Percentiles rank a stretch among this genome's conserved stretches.
Conservation (phyloP, 2,888 invertebrate genomes). For the Melieria omissa region DNA sequence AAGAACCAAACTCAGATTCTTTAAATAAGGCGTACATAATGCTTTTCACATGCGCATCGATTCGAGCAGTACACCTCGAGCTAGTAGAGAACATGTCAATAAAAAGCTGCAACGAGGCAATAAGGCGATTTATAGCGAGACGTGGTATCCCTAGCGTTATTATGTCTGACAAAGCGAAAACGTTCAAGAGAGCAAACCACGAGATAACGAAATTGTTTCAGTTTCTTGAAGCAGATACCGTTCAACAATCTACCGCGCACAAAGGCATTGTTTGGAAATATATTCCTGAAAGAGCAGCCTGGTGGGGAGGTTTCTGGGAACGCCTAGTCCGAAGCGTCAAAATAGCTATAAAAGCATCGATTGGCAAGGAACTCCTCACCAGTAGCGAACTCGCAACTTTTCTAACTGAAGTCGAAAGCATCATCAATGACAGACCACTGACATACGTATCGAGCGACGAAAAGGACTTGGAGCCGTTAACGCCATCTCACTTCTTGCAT, state of each 20-base stretch:
- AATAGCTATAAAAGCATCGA: conserved; percentile 36
- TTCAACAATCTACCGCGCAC: conserved; percentile 32
- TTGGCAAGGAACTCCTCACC: conserved; percentile 35
- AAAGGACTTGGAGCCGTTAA: conserved; percentile 34
- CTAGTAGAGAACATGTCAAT: too few species aligned
- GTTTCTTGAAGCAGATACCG: conserved; percentile 21
- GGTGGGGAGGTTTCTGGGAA: too few species aligned
- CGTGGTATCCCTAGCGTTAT: too few species aligned
- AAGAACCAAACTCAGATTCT: not conserved
- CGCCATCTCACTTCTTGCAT: conserved; percentile 34
- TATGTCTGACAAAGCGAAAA: conserved; percentile 30
- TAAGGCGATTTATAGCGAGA: too few species aligned
- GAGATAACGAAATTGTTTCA: conserved; percentile 28
- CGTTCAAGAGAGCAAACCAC: conserved; percentile 37
- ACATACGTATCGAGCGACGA: conserved; percentile 38
- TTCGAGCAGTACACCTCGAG: conserved; percentile 41
- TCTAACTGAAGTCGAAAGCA: conserved; percentile 37
- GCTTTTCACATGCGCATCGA: conserved; percentile 39
- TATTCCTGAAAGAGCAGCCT: too few species aligned
- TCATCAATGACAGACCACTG: conserved; percentile 38
- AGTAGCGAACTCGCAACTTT: conserved; percentile 30
- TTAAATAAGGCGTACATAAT: conserved; percentile 31
- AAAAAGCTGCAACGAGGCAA: too few species aligned
- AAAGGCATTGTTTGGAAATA: conserved; percentile 36
- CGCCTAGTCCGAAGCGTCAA: conserved; percentile 39